Conservation (phyloP, 2,888 invertebrate species). For the Amaurobius ferox region DNA sequence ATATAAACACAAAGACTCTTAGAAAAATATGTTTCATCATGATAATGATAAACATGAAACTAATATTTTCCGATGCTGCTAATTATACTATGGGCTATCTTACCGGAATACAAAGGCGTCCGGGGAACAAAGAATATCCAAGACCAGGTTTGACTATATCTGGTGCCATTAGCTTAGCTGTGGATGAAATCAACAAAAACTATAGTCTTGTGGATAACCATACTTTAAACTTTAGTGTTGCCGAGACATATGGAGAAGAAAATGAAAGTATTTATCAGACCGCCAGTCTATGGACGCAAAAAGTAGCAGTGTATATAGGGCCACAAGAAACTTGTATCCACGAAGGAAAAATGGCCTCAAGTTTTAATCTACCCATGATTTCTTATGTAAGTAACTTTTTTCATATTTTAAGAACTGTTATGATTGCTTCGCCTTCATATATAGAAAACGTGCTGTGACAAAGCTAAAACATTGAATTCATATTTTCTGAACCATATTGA, state of each 20-base stretch:
- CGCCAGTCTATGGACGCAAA: slow-evolving; percentile 88
- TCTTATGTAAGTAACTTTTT: slow-evolving; percentile 88
- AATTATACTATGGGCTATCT: slow-evolving; percentile 89
- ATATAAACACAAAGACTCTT: no score
- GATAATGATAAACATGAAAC: background rate
- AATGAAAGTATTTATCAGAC: slow-evolving; percentile 90
- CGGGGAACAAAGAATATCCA: slow-evolving; percentile 85
- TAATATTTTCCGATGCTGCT: slow-evolving; percentile 76
- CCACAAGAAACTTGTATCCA: slow-evolving; percentile 94
- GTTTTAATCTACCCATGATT: slow-evolving; percentile 96
- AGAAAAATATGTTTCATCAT: background rate
- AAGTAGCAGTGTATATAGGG: slow-evolving; percentile 92
- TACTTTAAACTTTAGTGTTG: slow-evolving; percentile 86
- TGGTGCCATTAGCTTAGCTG: slow-evolving; percentile 90
- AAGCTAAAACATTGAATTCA: no score
- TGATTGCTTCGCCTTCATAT: no score
- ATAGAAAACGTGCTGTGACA: no score
- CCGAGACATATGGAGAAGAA: slow-evolving; percentile 94
- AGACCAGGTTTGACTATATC: slow-evolving; percentile 85
- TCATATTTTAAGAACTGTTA: background rate
- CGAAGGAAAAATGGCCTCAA: slow-evolving; percentile 94
- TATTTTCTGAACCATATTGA: no score
- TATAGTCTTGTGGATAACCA: slow-evolving; percentile 82
- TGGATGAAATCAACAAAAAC: slow-evolving; percentile 83
- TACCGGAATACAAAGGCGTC: slow-evolving; percentile 88